Percentiles rank a stretch among this genome's conserved stretches.
Conservation (phyloP, 1,140 invertebrate genomes). For the Thaumatotibia leucotreta region DNA sequence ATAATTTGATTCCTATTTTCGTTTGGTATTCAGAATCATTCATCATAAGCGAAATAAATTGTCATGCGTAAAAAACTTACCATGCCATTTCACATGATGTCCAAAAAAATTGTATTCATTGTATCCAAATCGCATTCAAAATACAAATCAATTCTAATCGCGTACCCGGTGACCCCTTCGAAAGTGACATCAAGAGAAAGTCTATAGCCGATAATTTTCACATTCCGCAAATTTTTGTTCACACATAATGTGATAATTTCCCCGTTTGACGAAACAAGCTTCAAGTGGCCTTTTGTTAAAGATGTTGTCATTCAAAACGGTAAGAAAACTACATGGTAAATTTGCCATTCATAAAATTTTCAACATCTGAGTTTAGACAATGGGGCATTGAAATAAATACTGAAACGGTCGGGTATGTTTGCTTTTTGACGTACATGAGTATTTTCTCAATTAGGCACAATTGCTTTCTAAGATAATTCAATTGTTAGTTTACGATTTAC, state of each 20-base stretch:
- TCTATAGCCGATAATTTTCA: constrained; percentile 45
- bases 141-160: constrained; percentile 27
- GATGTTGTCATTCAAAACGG: constrained; percentile 39
- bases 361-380: constrained; percentile 16
- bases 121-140: constrained; percentile 32
- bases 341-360: constrained; percentile 15
- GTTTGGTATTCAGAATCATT: too few species aligned
- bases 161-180: constrained; percentile 31
- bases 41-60: too few species aligned
- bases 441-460: constrained; percentile 21
- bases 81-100: background rate
- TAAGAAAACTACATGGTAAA: constrained; percentile 12
- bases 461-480: constrained; percentile 27
- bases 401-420: background rate
- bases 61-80: too few species aligned
- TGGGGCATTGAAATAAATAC: constrained; percentile 15
- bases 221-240: constrained; percentile 41
- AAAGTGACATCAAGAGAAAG: constrained; percentile 54
- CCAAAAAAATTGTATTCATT: constrained; percentile 15
- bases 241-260: constrained; percentile 53
- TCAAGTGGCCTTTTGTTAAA: constrained; percentile 36
- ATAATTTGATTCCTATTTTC: too few species aligned
- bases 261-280: constrained; percentile 39
- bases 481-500: background rate
- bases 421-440: constrained; percentile 11